These are phyloP conservation scores for Ptychodera flava DNA, from an alignment of 35 echinoderm and acorn worm genomes.

Conservation along the genomic window DNA sequence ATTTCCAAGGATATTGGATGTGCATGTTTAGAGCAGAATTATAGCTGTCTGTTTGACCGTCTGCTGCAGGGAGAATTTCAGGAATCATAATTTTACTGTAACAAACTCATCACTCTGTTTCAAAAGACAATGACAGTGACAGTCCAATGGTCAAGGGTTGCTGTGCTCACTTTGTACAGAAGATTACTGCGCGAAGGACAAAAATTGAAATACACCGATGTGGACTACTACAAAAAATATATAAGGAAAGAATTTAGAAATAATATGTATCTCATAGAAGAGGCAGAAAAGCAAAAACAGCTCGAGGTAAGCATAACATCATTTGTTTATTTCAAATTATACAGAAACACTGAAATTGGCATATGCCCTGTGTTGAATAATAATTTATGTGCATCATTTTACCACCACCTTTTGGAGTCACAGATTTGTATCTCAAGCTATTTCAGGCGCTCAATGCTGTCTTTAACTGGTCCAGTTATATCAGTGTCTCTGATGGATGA, in stretches of 20 bases:
- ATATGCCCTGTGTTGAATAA: no score
- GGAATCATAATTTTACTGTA: no score
- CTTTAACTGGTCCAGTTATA: background rate
- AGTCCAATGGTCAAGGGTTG: constrained; percentile 12
- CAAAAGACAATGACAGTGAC: background rate
- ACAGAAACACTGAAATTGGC: no score
- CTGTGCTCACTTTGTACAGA: constrained; percentile 24
- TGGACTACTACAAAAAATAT: constrained; percentile 16
- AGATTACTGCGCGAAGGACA: constrained; percentile 20
- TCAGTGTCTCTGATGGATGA: background rate
- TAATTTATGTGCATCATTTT: no score
- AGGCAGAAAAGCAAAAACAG: constrained; percentile 22
- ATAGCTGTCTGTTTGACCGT: no score
- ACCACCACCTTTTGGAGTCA: no score
- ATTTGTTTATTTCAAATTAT: no score
- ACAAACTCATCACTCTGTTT: no score
- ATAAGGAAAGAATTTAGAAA: constrained; percentile 28
- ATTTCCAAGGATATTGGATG: no score
- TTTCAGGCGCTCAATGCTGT: background rate
- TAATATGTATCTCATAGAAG: constrained; percentile 6
- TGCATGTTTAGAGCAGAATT: no score
- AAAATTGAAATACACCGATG: constrained; percentile 13
- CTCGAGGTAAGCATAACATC: constrained; percentile 8
- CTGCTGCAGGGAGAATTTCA: no score
- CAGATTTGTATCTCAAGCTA: background rate